Percentiles rank a stretch among this genome's conserved stretches.
Evolutionary conservation across 2,113 vertebrate genomes (phyloP).

Genomic region (Corythaeola cristata): DNA sequence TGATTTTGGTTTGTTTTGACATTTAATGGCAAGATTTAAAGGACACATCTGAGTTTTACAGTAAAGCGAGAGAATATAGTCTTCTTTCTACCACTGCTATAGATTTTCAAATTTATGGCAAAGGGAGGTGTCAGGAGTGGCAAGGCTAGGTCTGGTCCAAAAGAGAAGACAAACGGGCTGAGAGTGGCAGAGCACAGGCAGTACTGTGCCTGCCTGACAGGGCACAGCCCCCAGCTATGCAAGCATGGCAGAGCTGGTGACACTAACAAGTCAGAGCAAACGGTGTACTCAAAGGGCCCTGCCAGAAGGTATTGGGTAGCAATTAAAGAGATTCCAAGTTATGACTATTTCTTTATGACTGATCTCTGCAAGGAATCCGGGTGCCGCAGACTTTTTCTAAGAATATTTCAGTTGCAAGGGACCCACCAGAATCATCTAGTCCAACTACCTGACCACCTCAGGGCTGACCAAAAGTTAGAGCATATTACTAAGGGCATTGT

Average conservation of each 20-base stretch:
- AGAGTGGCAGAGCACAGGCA: not conserved
- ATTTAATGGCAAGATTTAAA: not conserved
- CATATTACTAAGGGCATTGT: not conserved
- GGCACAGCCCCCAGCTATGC: not conserved
- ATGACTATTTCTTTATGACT: not conserved
- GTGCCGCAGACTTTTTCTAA: not conserved
- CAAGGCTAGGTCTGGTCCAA: not conserved
- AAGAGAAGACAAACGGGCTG: not conserved
- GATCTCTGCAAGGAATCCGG: not conserved
- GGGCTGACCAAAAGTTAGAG: not conserved
- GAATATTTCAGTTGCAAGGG: not conserved
- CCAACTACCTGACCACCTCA: not conserved
- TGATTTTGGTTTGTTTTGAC: not conserved
- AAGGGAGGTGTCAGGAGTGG: not conserved
- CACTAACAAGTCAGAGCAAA: not conserved
- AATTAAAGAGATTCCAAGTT: not conserved
- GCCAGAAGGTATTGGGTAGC: not conserved
- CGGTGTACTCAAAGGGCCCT: not conserved
- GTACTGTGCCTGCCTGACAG: not conserved
- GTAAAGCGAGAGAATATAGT: not conserved
- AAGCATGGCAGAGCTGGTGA: not conserved
- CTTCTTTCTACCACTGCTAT: not conserved
- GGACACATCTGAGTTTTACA: not conserved
- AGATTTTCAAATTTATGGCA: not conserved
- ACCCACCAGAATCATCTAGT: not conserved